Evolutionary conservation across 2,113 vertebrate species (phyloP), one percentile per base, ranked within the genome.

Genomic region (Barbus barbus): DNA sequence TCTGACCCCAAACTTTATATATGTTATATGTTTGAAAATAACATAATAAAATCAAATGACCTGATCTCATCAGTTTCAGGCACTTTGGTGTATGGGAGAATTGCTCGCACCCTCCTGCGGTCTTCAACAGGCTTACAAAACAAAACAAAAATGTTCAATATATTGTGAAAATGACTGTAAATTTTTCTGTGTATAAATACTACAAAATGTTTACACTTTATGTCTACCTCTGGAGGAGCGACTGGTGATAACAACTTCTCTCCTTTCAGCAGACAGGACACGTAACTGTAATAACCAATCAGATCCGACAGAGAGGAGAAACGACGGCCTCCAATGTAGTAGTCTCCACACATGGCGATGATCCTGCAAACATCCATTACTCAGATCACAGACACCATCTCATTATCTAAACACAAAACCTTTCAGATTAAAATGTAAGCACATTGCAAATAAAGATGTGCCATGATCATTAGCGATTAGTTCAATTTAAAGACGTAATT

Each of bases 11-110:
- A 63, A 63, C 58, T n/a, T n/a, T n/a, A n/a, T n/a, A n/a, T n/a
- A n/a, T n/a, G n/a, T n/a, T n/a, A 44, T 44, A 44, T 41, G 2
- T 11, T 65, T 18, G 26, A 65, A 31, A 31, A 41, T 41, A 9
- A 8, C 2, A 11, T 9, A 3, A 33, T 5, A 20, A 65, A 65
- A 51, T 58, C 31, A 44, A 5, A 20, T 71, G 9, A 99, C 98
- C 97, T 99, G 96, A 99, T 99, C 95, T 99, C 98, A 94, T 98
- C 97, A 79, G 98, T 99, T 88, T 99, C 98, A 95, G 97, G 97
- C 94, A 99, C 98, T 98, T 99, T 99, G 94, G 98, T 99, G 89
- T 99, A 99, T 89, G 98, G 98, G 16, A 99, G 95, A 93, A 99
- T 98, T 90, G 98, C 98, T 94, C 97, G 95, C 84, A 99, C 98